Evolutionary conservation across 2,797 vertebrate species (phyloP).

Genomic region (Acipenser ruthenus): DNA sequence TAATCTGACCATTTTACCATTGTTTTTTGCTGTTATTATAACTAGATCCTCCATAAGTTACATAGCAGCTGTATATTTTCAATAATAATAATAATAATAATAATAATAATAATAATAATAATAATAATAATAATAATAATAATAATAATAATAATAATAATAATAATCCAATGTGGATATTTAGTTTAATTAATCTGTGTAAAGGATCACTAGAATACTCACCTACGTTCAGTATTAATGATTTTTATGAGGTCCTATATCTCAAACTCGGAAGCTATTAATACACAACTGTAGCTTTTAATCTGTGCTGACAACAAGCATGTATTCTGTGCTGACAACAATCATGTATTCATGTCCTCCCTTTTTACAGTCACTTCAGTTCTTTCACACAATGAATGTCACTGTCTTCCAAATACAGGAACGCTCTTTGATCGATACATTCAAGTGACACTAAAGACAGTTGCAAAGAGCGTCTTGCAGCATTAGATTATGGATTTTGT

Average conservation of each 20-base stretch:
- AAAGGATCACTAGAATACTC: slow-evolving; percentile 19
- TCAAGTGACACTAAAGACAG: slow-evolving; percentile 34
- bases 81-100: too few species aligned
- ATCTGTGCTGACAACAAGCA: slow-evolving; percentile 62
- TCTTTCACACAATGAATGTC: slow-evolving; percentile 61
- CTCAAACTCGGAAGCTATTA: slow-evolving; percentile 18
- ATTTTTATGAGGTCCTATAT: slow-evolving; percentile 15
- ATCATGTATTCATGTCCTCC: slow-evolving; percentile 56
- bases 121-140: too few species aligned
- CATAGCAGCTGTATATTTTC: too few species aligned
- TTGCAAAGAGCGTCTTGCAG: slow-evolving; percentile 4
- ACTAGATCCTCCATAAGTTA: too few species aligned
- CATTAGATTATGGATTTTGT: too few species aligned
- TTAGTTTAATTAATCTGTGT: slow-evolving; percentile 12
- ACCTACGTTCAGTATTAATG: slow-evolving; percentile 37
- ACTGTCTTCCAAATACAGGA: slow-evolving; percentile 59
- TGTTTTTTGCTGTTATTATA: too few species aligned
- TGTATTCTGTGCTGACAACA: slow-evolving; percentile 62
- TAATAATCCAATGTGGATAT: not conserved
- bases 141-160: too few species aligned
- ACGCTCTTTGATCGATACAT: slow-evolving; percentile 64
- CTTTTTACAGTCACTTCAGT: slow-evolving; percentile 41
- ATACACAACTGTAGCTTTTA: slow-evolving; percentile 60
- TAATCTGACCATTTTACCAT: too few species aligned
- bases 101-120: too few species aligned